Percentiles rank a stretch among this genome's conserved stretches.
Evolutionary conservation across 2,113 vertebrate genomes (phyloP).

Genomic region (Nyctibius bracteatus): DNA sequence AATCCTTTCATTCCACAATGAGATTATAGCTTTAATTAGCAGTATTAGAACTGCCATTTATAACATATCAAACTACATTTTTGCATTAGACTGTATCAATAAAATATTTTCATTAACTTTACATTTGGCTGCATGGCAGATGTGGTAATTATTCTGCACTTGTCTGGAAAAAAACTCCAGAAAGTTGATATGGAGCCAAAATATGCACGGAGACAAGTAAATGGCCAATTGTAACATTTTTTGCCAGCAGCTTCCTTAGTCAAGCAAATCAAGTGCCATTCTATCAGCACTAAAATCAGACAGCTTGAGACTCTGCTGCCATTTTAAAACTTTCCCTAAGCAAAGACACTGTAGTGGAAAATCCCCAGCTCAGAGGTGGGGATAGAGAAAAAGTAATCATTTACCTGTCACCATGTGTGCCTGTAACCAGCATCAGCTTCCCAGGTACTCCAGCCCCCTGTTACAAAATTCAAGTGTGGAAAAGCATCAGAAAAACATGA

Average conservation of each 20-base stretch:
- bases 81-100: neutral
- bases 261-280: constrained; percentile 53
- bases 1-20: neutral
- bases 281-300: constrained; percentile 60
- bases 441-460: neutral
- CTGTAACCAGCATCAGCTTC: neutral
- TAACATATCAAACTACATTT: neutral
- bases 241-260: constrained; percentile 63
- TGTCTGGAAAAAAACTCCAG: constrained; percentile 31
- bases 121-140: neutral
- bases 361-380: constrained; percentile 70
- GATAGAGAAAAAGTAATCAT: constrained; percentile 60
- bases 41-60: neutral
- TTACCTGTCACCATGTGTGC: constrained; percentile 41
- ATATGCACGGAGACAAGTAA: constrained; percentile 27
- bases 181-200: constrained; percentile 34
- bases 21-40: neutral
- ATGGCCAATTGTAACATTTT: constrained; percentile 45
- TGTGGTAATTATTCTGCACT: neutral
- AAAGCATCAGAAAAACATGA: neutral
- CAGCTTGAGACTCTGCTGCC: constrained; percentile 55
- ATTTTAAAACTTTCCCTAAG: constrained; percentile 73
- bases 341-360: constrained; percentile 73
- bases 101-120: neutral
- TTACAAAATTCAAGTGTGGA: neutral